These are phyloP conservation scores for Serinus canaria DNA, from an alignment of 2,113 vertebrate species.

Conservation along the genomic window DNA sequence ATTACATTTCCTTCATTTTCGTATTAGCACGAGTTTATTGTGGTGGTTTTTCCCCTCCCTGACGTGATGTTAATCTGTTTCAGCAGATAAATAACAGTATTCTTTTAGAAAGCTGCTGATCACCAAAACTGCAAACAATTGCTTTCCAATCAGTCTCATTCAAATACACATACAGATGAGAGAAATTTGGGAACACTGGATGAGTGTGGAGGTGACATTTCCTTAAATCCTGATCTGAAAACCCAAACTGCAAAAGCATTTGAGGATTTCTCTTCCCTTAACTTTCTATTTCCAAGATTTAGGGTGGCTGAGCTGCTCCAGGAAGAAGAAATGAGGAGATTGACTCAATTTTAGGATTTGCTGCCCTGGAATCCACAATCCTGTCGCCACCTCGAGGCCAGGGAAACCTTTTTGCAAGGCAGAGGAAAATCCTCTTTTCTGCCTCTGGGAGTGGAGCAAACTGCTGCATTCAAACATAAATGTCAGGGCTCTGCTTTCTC, in stretches of 20 bases:
- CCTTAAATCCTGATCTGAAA: background rate
- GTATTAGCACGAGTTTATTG: background rate
- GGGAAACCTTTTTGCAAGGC: background rate
- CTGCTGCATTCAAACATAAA: background rate
- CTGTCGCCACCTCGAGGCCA: slow-evolving; percentile 43
- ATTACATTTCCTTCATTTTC: background rate
- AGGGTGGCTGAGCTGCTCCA: background rate
- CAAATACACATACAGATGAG: accelerated
- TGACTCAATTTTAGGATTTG: background rate
- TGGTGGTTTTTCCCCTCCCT: background rate
- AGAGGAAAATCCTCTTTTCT: background rate
- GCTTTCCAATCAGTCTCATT: background rate
- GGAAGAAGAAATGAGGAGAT: background rate
- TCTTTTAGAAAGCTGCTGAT: background rate
- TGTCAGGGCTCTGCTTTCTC: background rate
- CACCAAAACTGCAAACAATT: background rate
- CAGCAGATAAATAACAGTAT: background rate
- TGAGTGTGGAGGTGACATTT: background rate
- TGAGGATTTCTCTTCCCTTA: too few relatives aligned
- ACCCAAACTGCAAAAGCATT: background rate
- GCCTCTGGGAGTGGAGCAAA: background rate
- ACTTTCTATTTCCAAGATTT: background rate
- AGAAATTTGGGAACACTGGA: background rate
- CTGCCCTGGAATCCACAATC: background rate
- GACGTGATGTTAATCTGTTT: background rate